Base-by-base conservation (phyloP, 2,797 vertebrate genomes). In the Nannoperca obscura region DNA sequence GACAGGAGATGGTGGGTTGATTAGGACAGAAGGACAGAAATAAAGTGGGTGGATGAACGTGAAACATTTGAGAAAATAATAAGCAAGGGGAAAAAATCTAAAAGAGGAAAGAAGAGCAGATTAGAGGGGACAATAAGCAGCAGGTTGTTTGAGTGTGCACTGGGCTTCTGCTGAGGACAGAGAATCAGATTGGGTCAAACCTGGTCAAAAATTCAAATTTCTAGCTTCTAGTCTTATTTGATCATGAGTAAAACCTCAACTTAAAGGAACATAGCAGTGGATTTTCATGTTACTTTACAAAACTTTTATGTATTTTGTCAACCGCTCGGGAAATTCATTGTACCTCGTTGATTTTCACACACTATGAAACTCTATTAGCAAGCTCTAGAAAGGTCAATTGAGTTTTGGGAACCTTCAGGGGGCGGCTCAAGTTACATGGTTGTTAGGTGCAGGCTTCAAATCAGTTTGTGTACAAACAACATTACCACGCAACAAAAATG, bases 151-250 rank as follows among this genome's bases (percentile, higher is more conserved):
- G 44, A 67, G 67, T 64, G 44, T 54, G 22, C 59, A 50, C 47
- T 0, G 47, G 40, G 3, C 49, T 65, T 74, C 60, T 86, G 84
- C 84, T 86, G 84, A 88, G 62, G 73, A 82, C 34, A 65, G 50
- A 82, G 36, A 71, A 84, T 82, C 66, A 86, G 52, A 70, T 8
- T 11, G n/a, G 79, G 74, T 81, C 75, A 84, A 69, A 91, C 46
- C 63, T 76, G 73, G 74, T 89, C 80, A 86, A 74, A 78, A 71
- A 50, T 75, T 60, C 22, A 40, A 30, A 58, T 65, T 52, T 49
- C 22, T 52, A 9, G 4, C 30, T 66, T 44, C 22, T 36, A 8
- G 34, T 36, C 34, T 60, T 10, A 32, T 60, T 49, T 42, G 19
- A 63, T 12, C 6, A 49, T 13, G 10, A 27, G 3, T 11, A 36